Percentiles rank a stretch among this genome's conserved stretches.
These are phyloP conservation scores for Diachrysia chrysitis DNA, from an alignment of 2,888 invertebrate species.

Conservation along the genomic window DNA sequence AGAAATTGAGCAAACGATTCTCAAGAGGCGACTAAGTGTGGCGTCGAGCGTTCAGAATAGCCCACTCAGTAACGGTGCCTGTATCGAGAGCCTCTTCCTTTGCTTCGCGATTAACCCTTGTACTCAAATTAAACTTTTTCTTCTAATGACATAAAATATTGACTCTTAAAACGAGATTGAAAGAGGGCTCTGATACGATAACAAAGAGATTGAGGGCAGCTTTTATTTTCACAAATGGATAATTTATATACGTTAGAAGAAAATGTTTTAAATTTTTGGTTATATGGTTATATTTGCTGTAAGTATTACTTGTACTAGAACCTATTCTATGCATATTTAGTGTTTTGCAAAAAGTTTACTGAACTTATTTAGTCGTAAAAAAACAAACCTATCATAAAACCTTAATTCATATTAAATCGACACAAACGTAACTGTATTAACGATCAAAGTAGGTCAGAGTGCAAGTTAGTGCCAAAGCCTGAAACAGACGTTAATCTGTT, in stretches of 20 bases:
- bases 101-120: constrained; percentile 48
- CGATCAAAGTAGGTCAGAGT: constrained; percentile 3
- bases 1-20: constrained; percentile 36
- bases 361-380: not conserved
- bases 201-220: constrained; percentile 14
- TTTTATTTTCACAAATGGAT: not conserved
- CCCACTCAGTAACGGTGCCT: constrained; percentile 57
- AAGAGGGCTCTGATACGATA: not conserved
- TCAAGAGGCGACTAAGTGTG: constrained; percentile 51
- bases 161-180: constrained; percentile 15
- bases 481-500: not conserved
- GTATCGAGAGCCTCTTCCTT: constrained; percentile 63
- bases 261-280: too few relatives aligned
- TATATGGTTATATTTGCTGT: too few relatives aligned
- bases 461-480: constrained; percentile 3
- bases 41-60: constrained; percentile 41
- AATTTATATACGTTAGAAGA: too few relatives aligned
- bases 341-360: too few relatives aligned
- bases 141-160: constrained; percentile 38
- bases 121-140: constrained; percentile 15
- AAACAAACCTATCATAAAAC: not conserved
- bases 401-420: constrained; percentile 5
- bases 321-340: too few relatives aligned
- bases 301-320: too few relatives aligned
- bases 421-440: not conserved